Conservation (phyloP, 2,888 invertebrate species). For the Rhamphomyia laevipes region DNA sequence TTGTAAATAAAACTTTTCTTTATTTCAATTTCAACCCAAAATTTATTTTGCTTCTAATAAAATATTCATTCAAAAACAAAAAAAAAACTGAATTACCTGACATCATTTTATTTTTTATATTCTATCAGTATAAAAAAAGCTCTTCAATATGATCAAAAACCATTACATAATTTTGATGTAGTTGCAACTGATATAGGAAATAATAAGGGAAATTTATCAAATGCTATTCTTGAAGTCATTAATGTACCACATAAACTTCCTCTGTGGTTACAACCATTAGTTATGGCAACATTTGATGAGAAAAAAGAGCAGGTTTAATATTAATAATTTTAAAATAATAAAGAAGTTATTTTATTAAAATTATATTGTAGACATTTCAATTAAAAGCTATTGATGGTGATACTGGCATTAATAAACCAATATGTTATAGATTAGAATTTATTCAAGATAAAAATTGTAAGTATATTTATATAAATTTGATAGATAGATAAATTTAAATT, state of each 20-base stretch:
- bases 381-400: conserved; percentile 51
- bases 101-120: no score
- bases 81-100: no score
- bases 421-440: conserved; percentile 41
- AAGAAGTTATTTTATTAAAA: conserved; percentile 1
- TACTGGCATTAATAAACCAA: conserved; percentile 43
- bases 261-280: conserved; percentile 46
- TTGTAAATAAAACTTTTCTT: no score
- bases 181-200: conserved; percentile 41
- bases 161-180: conserved; percentile 44
- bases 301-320: conserved; percentile 32
- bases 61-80: no score
- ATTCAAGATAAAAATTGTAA: conserved; percentile 31
- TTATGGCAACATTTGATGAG: conserved; percentile 46
- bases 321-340: not conserved
- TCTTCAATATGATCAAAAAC: conserved; percentile 39
- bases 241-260: conserved; percentile 49
- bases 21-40: no score
- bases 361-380: conserved; percentile 28
- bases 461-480: conserved; percentile 5
- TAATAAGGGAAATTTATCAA: conserved; percentile 29
- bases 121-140: conserved; percentile 19
- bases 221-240: conserved; percentile 43
- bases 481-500: not conserved
- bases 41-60: no score